These are phyloP conservation scores for Vanacampus margaritifer DNA, from an alignment of 2,113 vertebrate genomes.

Conservation along the genomic window DNA sequence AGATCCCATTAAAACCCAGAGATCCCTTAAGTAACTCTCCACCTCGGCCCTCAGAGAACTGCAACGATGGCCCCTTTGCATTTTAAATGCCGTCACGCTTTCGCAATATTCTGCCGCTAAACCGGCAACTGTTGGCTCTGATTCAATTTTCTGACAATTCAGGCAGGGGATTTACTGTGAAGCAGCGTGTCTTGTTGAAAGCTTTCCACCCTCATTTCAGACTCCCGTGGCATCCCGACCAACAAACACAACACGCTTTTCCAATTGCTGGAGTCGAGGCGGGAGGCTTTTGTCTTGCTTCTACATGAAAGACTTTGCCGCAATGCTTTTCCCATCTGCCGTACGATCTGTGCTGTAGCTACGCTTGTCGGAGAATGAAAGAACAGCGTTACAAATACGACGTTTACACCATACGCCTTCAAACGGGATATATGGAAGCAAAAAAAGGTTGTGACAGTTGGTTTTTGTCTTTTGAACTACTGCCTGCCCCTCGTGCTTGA, in stretches of 20 bases:
- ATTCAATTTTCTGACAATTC: conserved; percentile 59
- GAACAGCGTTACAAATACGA: conserved; percentile 8
- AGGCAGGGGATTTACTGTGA: conserved; percentile 45
- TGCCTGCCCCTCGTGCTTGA: background rate
- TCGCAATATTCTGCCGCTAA: conserved; percentile 44
- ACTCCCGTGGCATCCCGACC: conserved; percentile 36
- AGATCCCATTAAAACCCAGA: conserved; percentile 46
- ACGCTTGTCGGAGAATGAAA: background rate
- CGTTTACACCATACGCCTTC: background rate
- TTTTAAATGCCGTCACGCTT: conserved; percentile 43
- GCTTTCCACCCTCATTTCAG: conserved; percentile 46
- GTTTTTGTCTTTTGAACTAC: background rate
- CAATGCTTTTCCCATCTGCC: conserved; percentile 8
- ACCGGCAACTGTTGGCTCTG: conserved; percentile 44
- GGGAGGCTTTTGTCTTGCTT: conserved; percentile 6
- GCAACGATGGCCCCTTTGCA: conserved; percentile 37
- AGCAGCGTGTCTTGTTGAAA: conserved; percentile 43
- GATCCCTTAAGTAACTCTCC: conserved; percentile 47
- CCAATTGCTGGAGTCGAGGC: conserved; percentile 28
- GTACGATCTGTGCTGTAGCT: background rate
- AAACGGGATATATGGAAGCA: background rate
- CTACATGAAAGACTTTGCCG: conserved; percentile 11
- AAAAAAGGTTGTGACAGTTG: background rate
- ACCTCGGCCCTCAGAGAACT: conserved; percentile 43
- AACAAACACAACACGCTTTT: conserved; percentile 48